Conservation (phyloP, 2,888 invertebrate species). For the Tetragnatha montana region DNA sequence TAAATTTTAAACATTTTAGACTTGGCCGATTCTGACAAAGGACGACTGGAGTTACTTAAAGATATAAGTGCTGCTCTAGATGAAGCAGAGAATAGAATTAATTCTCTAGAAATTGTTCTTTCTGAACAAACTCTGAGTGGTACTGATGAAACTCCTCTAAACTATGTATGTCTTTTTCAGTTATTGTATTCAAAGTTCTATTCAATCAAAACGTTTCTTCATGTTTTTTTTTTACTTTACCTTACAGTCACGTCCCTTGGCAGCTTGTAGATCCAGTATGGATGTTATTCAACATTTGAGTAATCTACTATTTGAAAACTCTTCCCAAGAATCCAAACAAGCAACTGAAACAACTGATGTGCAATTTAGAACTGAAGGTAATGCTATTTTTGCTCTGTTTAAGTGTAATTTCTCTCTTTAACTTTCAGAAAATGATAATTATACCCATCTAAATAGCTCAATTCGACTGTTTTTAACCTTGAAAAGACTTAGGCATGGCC, state of each 20-base stretch:
- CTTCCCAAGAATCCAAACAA: neutral
- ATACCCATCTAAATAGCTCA: no score
- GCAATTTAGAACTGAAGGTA: conserved; percentile 74
- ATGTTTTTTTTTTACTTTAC: conserved; percentile 42
- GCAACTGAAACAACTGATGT: conserved; percentile 15
- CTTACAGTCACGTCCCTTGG: conserved; percentile 82
- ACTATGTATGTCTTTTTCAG: conserved; percentile 64
- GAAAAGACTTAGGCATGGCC: no score
- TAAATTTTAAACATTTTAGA: neutral
- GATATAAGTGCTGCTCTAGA: conserved; percentile 85
- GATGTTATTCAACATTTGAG: conserved; percentile 89
- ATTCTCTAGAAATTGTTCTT: conserved; percentile 80
- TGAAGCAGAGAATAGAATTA: conserved; percentile 83
- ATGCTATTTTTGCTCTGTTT: neutral
- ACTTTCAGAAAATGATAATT: no score
- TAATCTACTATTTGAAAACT: conserved; percentile 83
- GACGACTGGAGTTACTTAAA: conserved; percentile 75
- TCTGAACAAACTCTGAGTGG: conserved; percentile 69
- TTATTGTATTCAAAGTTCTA: neutral
- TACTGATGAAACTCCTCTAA: conserved; percentile 45
- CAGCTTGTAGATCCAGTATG: conserved; percentile 86
- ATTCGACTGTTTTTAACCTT: no score
- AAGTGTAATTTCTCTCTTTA: no score
- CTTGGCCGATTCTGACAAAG: neutral
- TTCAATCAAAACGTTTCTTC: neutral